A percentile compares a stretch with the other conserved stretches of the same genome.
phyloP scores from a whole-genome alignment of 1,140 invertebrate genomes.

The Drosophila kanapiae region DNA sequence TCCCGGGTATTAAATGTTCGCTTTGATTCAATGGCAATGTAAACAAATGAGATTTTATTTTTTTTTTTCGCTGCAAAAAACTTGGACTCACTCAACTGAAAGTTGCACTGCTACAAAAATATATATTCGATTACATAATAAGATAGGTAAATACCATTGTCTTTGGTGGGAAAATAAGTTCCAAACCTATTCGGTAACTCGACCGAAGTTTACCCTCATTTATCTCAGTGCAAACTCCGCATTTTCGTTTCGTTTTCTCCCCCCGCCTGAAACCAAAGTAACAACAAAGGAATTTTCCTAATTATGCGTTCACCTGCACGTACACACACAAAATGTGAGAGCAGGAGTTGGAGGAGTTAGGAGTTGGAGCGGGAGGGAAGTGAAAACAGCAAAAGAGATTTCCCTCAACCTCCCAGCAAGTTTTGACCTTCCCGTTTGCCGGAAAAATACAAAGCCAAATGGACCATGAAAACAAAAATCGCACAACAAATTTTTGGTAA shows the following conservation, averaged over 20 bases:
- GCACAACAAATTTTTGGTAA: conserved; percentile 39
- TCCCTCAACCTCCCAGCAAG: conserved; percentile 1
- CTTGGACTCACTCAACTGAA: conserved; percentile 21
- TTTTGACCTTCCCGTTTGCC: not conserved
- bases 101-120: conserved; percentile 2
- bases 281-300: conserved; percentile 75
- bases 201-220: not conserved
- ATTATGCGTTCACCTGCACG: conserved; percentile 77
- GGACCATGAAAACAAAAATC: conserved; percentile 52
- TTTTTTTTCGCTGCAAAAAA: conserved; percentile 15
- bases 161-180: too few relatives aligned
- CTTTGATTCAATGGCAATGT: conserved; percentile 49
- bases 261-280: conserved; percentile 8
- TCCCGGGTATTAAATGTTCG: conserved; percentile 34
- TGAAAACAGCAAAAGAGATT: conserved; percentile 12
- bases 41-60: conserved; percentile 42
- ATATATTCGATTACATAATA: too few relatives aligned
- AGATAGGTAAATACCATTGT: too few relatives aligned
- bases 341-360: not conserved
- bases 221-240: conserved; percentile 2
- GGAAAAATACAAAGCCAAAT: conserved; percentile 21
- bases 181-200: not conserved
- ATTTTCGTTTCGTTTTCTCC: conserved; percentile 8
- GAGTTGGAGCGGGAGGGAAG: not conserved
- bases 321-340: conserved; percentile 33